A percentile compares a stretch with the other conserved stretches of the same genome.
Conservation (phyloP, 2,797 vertebrate species). For the Sarcoramphus papa region DNA sequence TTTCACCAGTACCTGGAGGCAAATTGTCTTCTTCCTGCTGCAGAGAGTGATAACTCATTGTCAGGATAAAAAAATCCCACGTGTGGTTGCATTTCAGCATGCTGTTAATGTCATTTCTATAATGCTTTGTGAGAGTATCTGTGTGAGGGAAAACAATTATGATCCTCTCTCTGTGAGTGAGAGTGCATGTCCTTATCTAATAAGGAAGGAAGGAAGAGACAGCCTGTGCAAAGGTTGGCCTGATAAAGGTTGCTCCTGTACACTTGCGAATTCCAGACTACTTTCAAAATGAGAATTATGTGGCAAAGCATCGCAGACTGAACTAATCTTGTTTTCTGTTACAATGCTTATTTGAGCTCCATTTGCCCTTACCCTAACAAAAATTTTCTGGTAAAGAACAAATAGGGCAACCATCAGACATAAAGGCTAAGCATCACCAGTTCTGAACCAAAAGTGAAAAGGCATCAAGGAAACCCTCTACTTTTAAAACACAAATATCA, state of each 20-base stretch:
- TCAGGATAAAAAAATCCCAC: conserved; percentile 23
- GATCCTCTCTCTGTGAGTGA: not conserved
- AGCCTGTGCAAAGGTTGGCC: conserved; percentile 12
- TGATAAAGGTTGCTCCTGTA: conserved; percentile 41
- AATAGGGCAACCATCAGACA: not conserved
- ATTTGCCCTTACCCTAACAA: not conserved
- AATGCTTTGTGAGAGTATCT: conserved; percentile 30
- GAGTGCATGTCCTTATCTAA: conserved; percentile 28
- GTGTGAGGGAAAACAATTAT: conserved; percentile 33
- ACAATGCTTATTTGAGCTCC: not conserved
- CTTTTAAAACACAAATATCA: not conserved
- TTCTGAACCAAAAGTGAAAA: not conserved
- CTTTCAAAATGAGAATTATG: conserved; percentile 15
- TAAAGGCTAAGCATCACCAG: not conserved
- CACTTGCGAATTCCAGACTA: not conserved
- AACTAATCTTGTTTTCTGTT: not conserved
- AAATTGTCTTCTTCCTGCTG: conserved; percentile 34
- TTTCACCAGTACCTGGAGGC: conserved; percentile 9
- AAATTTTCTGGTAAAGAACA: not conserved
- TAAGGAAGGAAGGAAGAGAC: conserved; percentile 42
- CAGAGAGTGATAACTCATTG: conserved; percentile 21
- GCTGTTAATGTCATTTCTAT: conserved; percentile 11
- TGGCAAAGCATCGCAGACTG: not conserved
- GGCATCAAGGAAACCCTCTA: not conserved
- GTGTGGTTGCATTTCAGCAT: conserved; percentile 39